A percentile compares a stretch with the other conserved stretches of the same genome.
These are phyloP conservation scores for Hololepta plana DNA, from an alignment of 2,888 invertebrate species.

Conservation along the genomic window DNA sequence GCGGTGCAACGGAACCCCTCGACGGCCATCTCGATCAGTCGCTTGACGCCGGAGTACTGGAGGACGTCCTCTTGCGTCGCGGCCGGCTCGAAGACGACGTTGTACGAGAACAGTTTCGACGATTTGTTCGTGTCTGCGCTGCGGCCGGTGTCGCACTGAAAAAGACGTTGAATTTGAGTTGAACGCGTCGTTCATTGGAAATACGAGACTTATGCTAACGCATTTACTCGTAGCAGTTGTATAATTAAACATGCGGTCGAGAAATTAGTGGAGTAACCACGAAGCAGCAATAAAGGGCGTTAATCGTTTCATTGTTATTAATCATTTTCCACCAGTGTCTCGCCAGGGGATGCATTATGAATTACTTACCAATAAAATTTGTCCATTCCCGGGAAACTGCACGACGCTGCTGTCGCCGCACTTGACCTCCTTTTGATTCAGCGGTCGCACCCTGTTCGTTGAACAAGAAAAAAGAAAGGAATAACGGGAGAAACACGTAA, in stretches of 20 bases:
- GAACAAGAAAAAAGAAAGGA: too few relatives aligned
- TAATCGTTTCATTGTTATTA: too few relatives aligned
- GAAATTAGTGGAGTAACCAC: too few relatives aligned
- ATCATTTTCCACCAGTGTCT: too few relatives aligned
- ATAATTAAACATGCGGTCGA: too few relatives aligned
- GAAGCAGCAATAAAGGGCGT: too few relatives aligned
- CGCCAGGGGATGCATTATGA: too few relatives aligned
- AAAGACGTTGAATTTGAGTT: too few relatives aligned
- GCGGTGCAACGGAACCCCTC: constrained; percentile 89
- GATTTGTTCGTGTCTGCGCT: constrained; percentile 41
- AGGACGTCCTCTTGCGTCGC: constrained; percentile 73
- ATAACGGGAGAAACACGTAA: too few relatives aligned
- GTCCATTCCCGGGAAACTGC: constrained; percentile 80
- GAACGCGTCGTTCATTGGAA: too few relatives aligned
- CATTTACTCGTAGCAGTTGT: too few relatives aligned
- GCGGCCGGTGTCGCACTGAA: constrained; percentile 31
- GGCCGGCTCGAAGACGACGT: constrained; percentile 85
- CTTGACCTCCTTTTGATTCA: constrained; percentile 55
- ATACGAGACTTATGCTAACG: too few relatives aligned
- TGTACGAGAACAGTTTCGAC: constrained; percentile 81
- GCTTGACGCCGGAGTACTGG: constrained; percentile 77
- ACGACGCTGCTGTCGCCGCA: constrained; percentile 48
- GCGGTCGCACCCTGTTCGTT: constrained; percentile 73
- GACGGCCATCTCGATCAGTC: constrained; percentile 83
- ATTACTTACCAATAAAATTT: constrained; percentile 57